Percentiles rank a stretch among this genome's conserved stretches.
Conservation (phyloP, 2,888 invertebrate genomes). For the Dione vanillae region DNA sequence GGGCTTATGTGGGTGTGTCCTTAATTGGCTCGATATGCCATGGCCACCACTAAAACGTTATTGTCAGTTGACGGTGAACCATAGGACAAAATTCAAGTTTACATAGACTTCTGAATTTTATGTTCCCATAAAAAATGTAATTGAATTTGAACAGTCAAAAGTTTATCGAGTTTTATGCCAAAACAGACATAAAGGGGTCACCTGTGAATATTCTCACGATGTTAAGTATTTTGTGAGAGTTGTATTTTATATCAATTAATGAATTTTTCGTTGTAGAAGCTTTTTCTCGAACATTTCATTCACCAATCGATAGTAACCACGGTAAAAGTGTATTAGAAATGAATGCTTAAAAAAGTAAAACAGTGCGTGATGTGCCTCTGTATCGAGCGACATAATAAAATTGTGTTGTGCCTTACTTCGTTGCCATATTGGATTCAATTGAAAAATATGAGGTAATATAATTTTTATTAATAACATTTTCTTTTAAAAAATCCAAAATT, state of each 20-base stretch:
- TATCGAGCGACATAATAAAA: slow-evolving; percentile 55
- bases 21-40: slow-evolving; percentile 58
- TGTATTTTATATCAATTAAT: slow-evolving; percentile 9
- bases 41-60: slow-evolving; percentile 54
- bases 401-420: slow-evolving; percentile 53
- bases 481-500: too few relatives aligned
- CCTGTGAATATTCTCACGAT: slow-evolving; percentile 12
- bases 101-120: slow-evolving; percentile 5
- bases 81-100: too few relatives aligned
- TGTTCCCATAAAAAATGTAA: background rate
- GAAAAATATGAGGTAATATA: slow-evolving; percentile 71
- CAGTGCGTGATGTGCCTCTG: slow-evolving; percentile 64
- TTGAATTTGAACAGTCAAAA: slow-evolving; percentile 10
- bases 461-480: slow-evolving; percentile 27
- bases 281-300: slow-evolving; percentile 11
- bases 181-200: slow-evolving; percentile 10
- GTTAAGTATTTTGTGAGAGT: background rate
- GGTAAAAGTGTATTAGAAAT: slow-evolving; percentile 41
- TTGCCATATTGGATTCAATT: slow-evolving; percentile 75
- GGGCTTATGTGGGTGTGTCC: slow-evolving; percentile 55
- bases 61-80: slow-evolving; percentile 61
- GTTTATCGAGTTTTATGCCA: background rate
- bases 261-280: background rate
- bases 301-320: slow-evolving; percentile 36
- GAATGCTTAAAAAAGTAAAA: slow-evolving; percentile 39